Conservation (phyloP, 2,113 vertebrate genomes). For the Peromyscus polionotus region DNA sequence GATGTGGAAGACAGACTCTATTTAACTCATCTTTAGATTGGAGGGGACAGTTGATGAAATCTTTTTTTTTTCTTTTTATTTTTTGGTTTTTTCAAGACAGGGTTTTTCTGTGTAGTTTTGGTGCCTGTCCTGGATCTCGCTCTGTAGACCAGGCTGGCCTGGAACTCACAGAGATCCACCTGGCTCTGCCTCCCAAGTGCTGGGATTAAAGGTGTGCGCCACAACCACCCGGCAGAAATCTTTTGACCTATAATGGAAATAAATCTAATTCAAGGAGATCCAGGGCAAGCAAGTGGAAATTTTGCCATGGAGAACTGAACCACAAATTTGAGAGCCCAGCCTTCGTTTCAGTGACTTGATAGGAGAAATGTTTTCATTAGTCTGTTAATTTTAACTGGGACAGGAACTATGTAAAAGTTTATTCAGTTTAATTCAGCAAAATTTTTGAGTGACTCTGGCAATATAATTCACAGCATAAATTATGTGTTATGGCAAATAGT, state of each 20-base stretch:
- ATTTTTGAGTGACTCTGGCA: background rate
- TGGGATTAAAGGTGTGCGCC: too few species aligned
- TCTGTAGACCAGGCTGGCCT: too few species aligned
- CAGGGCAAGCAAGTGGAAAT: background rate
- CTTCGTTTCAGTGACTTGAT: background rate
- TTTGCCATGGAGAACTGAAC: background rate
- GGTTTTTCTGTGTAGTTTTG: too few species aligned
- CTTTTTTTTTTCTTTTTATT: background rate
- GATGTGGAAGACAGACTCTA: background rate
- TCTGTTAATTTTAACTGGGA: conserved; percentile 22
- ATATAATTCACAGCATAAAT: background rate
- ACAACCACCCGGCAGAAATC: background rate
- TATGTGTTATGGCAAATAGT: background rate
- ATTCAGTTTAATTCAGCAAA: conserved; percentile 10
- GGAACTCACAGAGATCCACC: too few species aligned
- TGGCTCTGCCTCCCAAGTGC: too few species aligned
- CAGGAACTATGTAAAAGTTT: background rate
- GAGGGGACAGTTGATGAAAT: background rate
- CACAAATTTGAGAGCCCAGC: background rate
- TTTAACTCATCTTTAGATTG: background rate
- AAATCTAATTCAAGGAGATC: conserved; percentile 38
- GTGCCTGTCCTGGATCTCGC: too few species aligned
- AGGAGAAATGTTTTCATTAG: background rate
- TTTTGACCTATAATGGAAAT: background rate
- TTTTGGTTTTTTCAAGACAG: too few species aligned